Evolutionary conservation across 2,113 vertebrate species (phyloP).

Genomic region (Crocuta crocuta): DNA sequence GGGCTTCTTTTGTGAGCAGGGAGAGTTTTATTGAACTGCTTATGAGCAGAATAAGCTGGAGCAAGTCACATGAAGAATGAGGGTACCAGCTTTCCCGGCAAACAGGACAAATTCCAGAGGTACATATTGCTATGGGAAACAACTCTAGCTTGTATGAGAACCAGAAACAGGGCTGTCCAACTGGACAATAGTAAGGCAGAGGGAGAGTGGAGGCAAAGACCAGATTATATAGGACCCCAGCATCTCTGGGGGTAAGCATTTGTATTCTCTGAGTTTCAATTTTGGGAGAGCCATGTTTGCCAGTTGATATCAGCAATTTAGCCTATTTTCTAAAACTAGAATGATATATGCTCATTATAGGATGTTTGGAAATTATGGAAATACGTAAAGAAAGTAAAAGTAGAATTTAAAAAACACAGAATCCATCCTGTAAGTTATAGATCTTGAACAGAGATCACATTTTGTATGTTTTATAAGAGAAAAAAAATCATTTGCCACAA

Average conservation of each 20-base stretch:
- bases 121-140: not conserved
- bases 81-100: not conserved
- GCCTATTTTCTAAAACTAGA: slow-evolving; percentile 16
- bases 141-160: not conserved
- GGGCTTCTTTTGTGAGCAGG: not conserved
- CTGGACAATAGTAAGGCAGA: not conserved
- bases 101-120: not conserved
- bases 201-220: not conserved
- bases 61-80: not conserved
- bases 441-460: not conserved
- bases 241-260: not conserved
- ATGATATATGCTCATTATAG: not conserved
- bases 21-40: not conserved
- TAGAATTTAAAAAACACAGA: slow-evolving; percentile 58
- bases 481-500: not conserved
- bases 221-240: too few species aligned
- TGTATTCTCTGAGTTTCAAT: not conserved
- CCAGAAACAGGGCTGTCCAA: not conserved
- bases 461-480: not conserved
- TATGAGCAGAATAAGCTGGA: not conserved
- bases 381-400: slow-evolving; percentile 15
- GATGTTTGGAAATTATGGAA: slow-evolving; percentile 47
- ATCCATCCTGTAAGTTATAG: not conserved
- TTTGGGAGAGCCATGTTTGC: not conserved
- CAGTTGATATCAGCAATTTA: not conserved